phyloP scores from a whole-genome alignment of 2,888 invertebrate species.

The Drosophila macrothrix region DNA sequence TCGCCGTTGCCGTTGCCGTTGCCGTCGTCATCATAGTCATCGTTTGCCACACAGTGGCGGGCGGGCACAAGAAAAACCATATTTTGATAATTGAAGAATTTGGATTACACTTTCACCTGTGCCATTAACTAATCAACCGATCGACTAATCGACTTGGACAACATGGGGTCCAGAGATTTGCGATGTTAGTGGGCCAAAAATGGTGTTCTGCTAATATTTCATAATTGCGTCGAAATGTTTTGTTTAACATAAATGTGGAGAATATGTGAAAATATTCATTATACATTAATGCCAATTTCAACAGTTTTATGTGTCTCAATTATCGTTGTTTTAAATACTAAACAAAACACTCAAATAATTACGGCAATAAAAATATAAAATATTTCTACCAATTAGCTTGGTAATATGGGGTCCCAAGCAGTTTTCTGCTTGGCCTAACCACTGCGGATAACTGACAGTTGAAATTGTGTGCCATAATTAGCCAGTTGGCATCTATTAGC shows the following conservation, averaged over 20 bases:
- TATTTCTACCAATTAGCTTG: slow-evolving; percentile 48
- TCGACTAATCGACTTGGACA: slow-evolving; percentile 62
- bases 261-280: slow-evolving; percentile 31
- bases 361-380: slow-evolving; percentile 65
- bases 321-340: slow-evolving; percentile 53
- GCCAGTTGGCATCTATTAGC: background rate
- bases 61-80: slow-evolving; percentile 41
- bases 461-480: slow-evolving; percentile 26
- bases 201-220: slow-evolving; percentile 39
- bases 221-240: slow-evolving; percentile 51
- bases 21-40: background rate
- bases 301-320: slow-evolving; percentile 69
- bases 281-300: slow-evolving; percentile 48
- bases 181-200: background rate
- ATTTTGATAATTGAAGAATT: slow-evolving; percentile 50
- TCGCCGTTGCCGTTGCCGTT: background rate
- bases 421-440: background rate
- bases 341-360: slow-evolving; percentile 29
- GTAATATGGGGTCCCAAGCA: slow-evolving; percentile 34
- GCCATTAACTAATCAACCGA: slow-evolving; percentile 28
- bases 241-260: slow-evolving; percentile 46
- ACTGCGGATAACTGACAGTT: background rate
- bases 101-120: slow-evolving; percentile 25
- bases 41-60: background rate
- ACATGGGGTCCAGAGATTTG: slow-evolving; percentile 57